phyloP scores from a whole-genome alignment of 2,113 vertebrate species.

The Grammatotria lemairii region DNA sequence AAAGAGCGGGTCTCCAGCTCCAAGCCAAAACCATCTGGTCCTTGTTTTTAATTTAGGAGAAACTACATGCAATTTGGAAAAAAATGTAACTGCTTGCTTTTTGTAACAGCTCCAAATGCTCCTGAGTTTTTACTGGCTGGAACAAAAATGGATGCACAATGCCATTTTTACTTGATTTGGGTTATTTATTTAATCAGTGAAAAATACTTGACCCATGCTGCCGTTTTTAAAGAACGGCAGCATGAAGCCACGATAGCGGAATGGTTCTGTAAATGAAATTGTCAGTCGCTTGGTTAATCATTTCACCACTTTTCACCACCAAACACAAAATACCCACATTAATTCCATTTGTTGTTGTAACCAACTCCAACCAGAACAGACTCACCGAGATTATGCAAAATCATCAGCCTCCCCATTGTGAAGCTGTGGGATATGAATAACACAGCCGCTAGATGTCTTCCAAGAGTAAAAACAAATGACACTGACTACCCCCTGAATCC shows the following conservation, averaged over 20 bases:
- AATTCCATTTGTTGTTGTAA: not conserved
- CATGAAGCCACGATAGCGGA: accelerated
- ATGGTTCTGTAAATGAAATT: not conserved
- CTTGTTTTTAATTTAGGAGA: not conserved
- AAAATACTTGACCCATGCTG: not conserved
- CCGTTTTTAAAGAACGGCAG: not conserved
- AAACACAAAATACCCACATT: not conserved
- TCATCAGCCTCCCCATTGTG: not conserved
- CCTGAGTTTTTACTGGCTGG: not conserved
- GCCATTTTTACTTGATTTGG: not conserved
- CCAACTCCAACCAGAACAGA: not conserved
- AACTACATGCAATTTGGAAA: not conserved
- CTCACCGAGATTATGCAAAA: not conserved
- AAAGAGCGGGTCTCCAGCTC: not conserved
- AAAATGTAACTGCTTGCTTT: not conserved
- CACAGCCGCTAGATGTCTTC: not conserved
- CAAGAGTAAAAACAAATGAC: not conserved
- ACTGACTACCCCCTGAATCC: not conserved
- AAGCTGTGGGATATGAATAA: not conserved
- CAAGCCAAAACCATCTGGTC: conserved; percentile 43
- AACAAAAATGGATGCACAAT: not conserved
- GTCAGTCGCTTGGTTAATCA: not conserved
- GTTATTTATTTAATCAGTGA: not conserved
- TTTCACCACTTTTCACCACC: not conserved
- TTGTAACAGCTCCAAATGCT: not conserved